These are phyloP conservation scores for Gambusia holbrooki DNA, from an alignment of 2,113 vertebrate genomes.

Conservation along the genomic window DNA sequence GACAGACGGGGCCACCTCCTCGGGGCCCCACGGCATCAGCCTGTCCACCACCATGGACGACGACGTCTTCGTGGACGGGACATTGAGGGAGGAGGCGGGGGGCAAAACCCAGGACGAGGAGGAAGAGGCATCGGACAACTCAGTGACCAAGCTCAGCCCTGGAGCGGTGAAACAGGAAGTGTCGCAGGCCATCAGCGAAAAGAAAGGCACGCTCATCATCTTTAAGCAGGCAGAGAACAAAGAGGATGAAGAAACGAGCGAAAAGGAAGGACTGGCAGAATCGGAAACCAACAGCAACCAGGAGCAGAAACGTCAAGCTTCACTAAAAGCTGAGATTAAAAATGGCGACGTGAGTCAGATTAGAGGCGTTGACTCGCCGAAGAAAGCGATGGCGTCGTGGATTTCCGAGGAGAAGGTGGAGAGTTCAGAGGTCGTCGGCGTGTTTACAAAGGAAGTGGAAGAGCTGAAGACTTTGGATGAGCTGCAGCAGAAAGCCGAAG, in stretches of 20 bases:
- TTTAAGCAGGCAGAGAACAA: slow-evolving; percentile 66
- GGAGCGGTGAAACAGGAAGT: slow-evolving; percentile 82
- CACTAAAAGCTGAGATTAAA: slow-evolving; percentile 46
- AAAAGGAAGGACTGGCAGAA: slow-evolving; percentile 23
- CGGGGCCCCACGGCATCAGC: slow-evolving; percentile 78
- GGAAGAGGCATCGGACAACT: slow-evolving; percentile 83
- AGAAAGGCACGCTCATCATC: slow-evolving; percentile 78
- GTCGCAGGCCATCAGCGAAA: slow-evolving; percentile 78
- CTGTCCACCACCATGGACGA: slow-evolving; percentile 83
- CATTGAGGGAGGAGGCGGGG: slow-evolving; percentile 81
- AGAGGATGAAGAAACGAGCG: slow-evolving; percentile 26
- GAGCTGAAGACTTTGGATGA: slow-evolving; percentile 15
- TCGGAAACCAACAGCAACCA: slow-evolving; percentile 9
- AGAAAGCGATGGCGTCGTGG: slow-evolving; percentile 75
- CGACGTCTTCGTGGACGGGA: slow-evolving; percentile 84
- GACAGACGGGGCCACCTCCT: slow-evolving; percentile 81
- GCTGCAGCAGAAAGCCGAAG: slow-evolving; percentile 20
- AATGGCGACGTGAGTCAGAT: slow-evolving; percentile 30
- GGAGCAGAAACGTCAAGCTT: slow-evolving; percentile 24
- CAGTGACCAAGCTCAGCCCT: slow-evolving; percentile 73
- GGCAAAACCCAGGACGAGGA: slow-evolving; percentile 85
- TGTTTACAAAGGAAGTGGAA: slow-evolving; percentile 19
- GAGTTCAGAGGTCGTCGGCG: slow-evolving; percentile 15
- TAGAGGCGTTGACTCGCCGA: slow-evolving; percentile 61
- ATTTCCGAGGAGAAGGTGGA: slow-evolving; percentile 58